Evolutionary conservation across 92 coral and sea anemone genomes (phyloP), one percentile per base, ranked within the genome.

Genomic region (Siderastrea radians): DNA sequence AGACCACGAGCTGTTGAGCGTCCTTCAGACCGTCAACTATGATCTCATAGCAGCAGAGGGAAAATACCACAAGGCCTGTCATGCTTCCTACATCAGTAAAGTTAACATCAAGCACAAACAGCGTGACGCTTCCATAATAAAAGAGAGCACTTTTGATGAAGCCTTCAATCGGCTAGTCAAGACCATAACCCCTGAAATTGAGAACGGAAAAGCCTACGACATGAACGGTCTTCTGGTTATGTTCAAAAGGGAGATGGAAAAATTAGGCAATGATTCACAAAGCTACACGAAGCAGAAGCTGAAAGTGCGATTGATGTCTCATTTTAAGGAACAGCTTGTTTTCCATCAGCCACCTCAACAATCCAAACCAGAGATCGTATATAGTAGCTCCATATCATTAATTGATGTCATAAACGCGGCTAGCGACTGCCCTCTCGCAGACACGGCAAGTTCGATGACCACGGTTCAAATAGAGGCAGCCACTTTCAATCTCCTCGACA

Each of bases 331-430:
- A n/a, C n/a, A n/a, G n/a, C n/a, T n/a, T n/a, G n/a, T n/a, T n/a
- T n/a, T n/a, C n/a, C n/a, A n/a, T 61, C 86, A 87, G 72, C 81
- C 90, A 59, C 80, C 74, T 60, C 79, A 71, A 51, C 74, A 71
- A 60, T 79, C 90, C 6, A 87, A 79, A 79, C 86, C 86, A 61
- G 86, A 87, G 48, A 70, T 87, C 26, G 79, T 70, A n/a, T 87
- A 58, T 62, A 49, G 80, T 26, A 71, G 68, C 76, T 78, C 90
- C 48, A 79, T 87, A 17, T 87, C 86, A 1, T 50, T 87, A 71
- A 70, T 79, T 57, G 86, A 87, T 61, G 81, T 87, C 79, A 87
- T 87, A 55, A 87, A 87, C 38, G 75, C 86, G n/a, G 90, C 86
- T 1, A 44, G 68, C 90, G 53, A 7, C 72, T 6, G 57, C 74